Evolutionary conservation across 2,797 vertebrate species (phyloP).

Genomic region (Eulemur rubriventer): DNA sequence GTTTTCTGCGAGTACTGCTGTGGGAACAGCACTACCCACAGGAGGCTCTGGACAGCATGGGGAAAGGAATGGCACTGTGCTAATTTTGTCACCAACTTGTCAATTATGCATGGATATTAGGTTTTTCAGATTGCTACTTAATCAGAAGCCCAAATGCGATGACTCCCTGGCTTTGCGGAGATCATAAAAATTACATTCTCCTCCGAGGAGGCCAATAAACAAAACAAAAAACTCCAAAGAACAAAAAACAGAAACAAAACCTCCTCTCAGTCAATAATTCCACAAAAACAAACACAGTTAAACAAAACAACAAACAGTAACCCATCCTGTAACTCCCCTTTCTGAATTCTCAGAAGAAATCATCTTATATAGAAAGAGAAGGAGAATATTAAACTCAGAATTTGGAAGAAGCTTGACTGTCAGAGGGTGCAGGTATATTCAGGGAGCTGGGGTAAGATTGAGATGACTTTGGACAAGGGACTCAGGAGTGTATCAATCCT

Average conservation of each 20-base stretch:
- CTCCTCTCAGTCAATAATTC: background rate
- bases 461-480: background rate
- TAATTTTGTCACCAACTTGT: background rate
- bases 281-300: background rate
- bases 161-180: background rate
- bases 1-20: background rate
- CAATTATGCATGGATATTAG: background rate
- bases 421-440: background rate
- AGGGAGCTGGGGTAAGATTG: background rate
- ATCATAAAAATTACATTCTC: background rate
- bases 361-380: background rate
- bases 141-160: background rate
- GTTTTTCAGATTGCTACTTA: background rate
- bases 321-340: background rate
- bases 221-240: background rate
- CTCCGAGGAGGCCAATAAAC: background rate
- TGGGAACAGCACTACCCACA: background rate
- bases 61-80: background rate
- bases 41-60: background rate
- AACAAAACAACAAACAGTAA: background rate
- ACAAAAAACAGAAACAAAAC: background rate
- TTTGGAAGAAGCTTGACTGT: background rate
- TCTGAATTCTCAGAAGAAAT: background rate
- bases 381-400: background rate
- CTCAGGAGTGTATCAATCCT: background rate